These are phyloP conservation scores for Anthophora plumipes DNA, from an alignment of 2,888 invertebrate genomes.

Conservation along the genomic window DNA sequence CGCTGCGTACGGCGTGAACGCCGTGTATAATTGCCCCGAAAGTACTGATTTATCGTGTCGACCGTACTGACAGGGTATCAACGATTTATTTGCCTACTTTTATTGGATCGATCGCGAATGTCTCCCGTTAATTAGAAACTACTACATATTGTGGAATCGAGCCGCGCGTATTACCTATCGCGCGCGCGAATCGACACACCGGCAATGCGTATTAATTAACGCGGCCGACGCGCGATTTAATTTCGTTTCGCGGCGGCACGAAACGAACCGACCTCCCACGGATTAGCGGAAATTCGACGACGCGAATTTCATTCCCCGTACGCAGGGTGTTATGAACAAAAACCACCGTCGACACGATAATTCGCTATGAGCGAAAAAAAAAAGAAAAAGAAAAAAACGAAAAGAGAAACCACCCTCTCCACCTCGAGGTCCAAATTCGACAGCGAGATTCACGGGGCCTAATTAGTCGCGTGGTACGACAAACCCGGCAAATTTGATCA, in stretches of 20 bases:
- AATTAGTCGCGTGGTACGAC: slow-evolving; percentile 13
- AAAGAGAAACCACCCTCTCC: background rate
- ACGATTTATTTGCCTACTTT: slow-evolving; percentile 72
- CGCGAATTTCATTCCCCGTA: slow-evolving; percentile 49
- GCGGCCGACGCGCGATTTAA: slow-evolving; percentile 70
- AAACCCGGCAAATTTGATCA: background rate
- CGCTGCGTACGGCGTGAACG: slow-evolving; percentile 25
- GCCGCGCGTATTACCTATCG: slow-evolving; percentile 70
- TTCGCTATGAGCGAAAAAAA: background rate
- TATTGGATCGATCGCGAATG: slow-evolving; percentile 71
- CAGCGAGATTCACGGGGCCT: background rate
- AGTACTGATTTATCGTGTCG: slow-evolving; percentile 69
- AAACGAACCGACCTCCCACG: slow-evolving; percentile 37
- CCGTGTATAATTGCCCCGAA: slow-evolving; percentile 63
- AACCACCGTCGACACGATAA: slow-evolving; percentile 32
- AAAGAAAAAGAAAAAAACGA: background rate
- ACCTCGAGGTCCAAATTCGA: background rate
- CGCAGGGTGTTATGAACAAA: slow-evolving; percentile 38
- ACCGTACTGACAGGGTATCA: slow-evolving; percentile 66
- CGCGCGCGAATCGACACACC: slow-evolving; percentile 67
- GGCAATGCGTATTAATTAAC: slow-evolving; percentile 74
- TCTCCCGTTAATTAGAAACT: slow-evolving; percentile 73
- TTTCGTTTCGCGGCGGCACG: slow-evolving; percentile 60
- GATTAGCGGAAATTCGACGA: slow-evolving; percentile 64
- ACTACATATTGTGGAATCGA: slow-evolving; percentile 71